Conservation (phyloP, 2,113 vertebrate genomes). For the Indicator indicator region DNA sequence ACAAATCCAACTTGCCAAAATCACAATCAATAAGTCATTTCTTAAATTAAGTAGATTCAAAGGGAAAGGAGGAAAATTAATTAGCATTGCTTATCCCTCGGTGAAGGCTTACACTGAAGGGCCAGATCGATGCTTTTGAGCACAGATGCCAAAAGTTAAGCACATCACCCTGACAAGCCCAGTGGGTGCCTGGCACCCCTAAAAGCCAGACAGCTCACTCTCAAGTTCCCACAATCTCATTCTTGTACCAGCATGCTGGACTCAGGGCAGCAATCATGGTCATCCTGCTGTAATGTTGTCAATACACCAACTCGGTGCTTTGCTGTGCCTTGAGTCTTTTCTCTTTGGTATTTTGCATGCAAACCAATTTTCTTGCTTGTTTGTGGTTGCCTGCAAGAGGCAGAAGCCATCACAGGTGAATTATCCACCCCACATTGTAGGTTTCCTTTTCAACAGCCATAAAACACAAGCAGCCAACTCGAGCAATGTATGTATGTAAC, state of each 20-base stretch:
- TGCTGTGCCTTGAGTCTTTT: background rate
- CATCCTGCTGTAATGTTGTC: background rate
- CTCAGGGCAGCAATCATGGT: background rate
- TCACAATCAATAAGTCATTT: background rate
- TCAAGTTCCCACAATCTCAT: background rate
- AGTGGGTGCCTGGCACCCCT: background rate
- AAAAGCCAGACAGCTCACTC: background rate
- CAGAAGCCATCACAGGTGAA: slow-evolving; percentile 21
- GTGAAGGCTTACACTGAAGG: background rate
- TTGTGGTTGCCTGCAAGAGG: slow-evolving; percentile 10
- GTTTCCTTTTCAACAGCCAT: background rate
- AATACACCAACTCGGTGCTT: background rate
- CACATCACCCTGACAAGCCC: background rate
- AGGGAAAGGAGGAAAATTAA: background rate
- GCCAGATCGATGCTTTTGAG: background rate
- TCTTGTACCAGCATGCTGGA: background rate
- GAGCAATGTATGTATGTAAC: slow-evolving; percentile 27
- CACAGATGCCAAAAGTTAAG: background rate
- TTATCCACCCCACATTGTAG: background rate
- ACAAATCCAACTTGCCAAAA: background rate
- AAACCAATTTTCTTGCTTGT: slow-evolving; percentile 14
- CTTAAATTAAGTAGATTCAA: background rate
- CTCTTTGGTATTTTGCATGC: background rate
- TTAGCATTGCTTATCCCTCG: background rate
- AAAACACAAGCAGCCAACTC: background rate